Evolutionary conservation across 2,797 vertebrate genomes (phyloP), one percentile per base, ranked within the genome.

Genomic region (Rhyacichthys aspro): DNA sequence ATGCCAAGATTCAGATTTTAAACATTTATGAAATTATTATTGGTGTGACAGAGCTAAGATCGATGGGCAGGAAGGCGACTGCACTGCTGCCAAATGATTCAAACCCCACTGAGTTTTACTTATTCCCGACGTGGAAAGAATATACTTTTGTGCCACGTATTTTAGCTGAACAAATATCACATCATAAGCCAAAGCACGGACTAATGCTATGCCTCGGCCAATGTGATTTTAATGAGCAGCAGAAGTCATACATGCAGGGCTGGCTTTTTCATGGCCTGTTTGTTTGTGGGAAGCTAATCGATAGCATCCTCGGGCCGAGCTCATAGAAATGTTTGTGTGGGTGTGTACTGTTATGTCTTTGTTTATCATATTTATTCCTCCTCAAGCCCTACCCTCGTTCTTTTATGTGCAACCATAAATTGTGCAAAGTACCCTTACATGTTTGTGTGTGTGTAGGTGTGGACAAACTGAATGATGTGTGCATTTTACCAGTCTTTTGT

Each of bases 21-120:
- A 97, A 97, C 94, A 96, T 96, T 95, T 93, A 95, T 96, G 88
- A 93, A 93, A 95, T 96, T 95, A 93, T 94, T 94, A 94, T 95
- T 94, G 94, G 89, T 92, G 89, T 88, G 86, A 88, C 89, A 89
- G 92, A 91, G 63, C 64, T 4, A 46, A 80, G 81, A 90, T 86
- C 85, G 80, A 87, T 59, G 53, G 23, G 23, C 23, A 2, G 23
- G 3, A 28, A 28, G 23, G 23, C 23, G 23, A 28, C 23, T 28
- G 11, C 36, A n/a, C 36, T 16, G 1, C 50, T 9, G 18, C 3
- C 4, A n/a, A 39, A 53, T 39, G 36, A 39, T 23, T 41, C 50
- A 53, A 19, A 23, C 11, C 37, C 12, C 37, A 38, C 11, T 38
- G 11, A 15, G 46, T 33, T 48, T 48, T 50, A 9, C 17, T 3